Evolutionary conservation across 1,140 invertebrate genomes (phyloP), one percentile per base, ranked within the genome.

Genomic region (Scaptomyza graminum): DNA sequence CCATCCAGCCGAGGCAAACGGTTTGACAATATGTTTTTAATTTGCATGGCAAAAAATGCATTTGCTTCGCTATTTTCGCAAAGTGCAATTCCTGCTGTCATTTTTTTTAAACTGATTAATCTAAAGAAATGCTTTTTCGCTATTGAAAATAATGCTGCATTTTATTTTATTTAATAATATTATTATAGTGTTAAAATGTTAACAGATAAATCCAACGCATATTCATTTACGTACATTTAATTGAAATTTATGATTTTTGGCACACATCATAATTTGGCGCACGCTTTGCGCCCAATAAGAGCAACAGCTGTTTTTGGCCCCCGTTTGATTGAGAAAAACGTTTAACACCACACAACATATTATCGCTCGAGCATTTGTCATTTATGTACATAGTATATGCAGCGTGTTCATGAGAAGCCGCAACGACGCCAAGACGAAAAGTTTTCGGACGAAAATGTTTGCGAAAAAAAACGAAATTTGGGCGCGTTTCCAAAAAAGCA

Each of bases 21-120:
- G 63, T 59, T 68, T 79, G 79, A 83, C 84, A 88, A 88, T 88
- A 79, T 88, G 83, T 88, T 88, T 88, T 88, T 83, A 88, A 88
- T 88, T 88, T 88, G 67, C 67, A 64, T 39, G 66, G 67, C 68
- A 68, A 76, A 79, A 79, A 71, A 34, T 71, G 72, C 78, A 76
- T 79, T 76, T 49, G 43, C 68, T n/a, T 37, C 55, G 77, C 79
- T 81, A 81, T 81, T 81, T 81, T 55, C 49, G 54, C 56, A 60
- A 60, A 6, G 28, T 31, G 18, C 18, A 22, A 22, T 22, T 22
- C 18, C 18, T 22, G 18, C 28, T 28, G 28, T 28, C 1, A 5
- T 28, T 28, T 28, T 28, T 28, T 28, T 28, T 28, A 28, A 28
- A 6, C 4, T 28, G 31, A 1, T 34, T 7, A 9, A 34, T 8